phyloP scores from a whole-genome alignment of 2,113 vertebrate species.

The Paradoxurus hermaphroditus region DNA sequence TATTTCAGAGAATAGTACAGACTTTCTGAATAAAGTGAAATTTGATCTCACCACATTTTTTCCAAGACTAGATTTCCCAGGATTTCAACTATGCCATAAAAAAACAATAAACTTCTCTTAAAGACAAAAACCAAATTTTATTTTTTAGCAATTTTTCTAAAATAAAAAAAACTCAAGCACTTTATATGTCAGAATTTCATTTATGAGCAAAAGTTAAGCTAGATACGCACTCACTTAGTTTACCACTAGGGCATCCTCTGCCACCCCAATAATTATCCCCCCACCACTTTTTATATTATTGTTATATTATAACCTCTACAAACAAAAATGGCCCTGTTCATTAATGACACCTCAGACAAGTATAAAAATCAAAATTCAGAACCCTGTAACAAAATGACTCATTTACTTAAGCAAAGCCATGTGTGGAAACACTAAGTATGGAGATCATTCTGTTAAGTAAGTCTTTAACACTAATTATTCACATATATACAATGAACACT shows the following conservation, averaged over 20 bases:
- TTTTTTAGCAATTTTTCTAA: not conserved
- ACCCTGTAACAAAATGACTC: not conserved
- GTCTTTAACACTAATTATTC: not conserved
- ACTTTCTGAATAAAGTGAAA: not conserved
- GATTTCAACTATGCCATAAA: not conserved
- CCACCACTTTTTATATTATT: not conserved
- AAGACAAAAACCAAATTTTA: not conserved
- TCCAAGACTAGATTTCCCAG: not conserved
- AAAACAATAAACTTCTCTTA: not conserved
- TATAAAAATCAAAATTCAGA: not conserved
- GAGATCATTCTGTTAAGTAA: not conserved
- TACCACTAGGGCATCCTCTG: not conserved
- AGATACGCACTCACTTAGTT: not conserved
- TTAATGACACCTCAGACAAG: not conserved
- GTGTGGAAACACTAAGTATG: not conserved
- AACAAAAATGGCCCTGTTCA: not conserved
- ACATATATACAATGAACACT: not conserved
- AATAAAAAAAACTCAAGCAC: not conserved
- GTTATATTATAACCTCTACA: not conserved
- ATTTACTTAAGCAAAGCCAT: not conserved
- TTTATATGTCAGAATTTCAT: not conserved
- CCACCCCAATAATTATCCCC: not conserved
- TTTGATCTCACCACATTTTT: not conserved
- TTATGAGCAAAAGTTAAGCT: not conserved
- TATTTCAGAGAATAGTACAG: not conserved